Base-by-base conservation (phyloP, 1,140 invertebrate genomes). In the Temnothorax longispinosus region DNA sequence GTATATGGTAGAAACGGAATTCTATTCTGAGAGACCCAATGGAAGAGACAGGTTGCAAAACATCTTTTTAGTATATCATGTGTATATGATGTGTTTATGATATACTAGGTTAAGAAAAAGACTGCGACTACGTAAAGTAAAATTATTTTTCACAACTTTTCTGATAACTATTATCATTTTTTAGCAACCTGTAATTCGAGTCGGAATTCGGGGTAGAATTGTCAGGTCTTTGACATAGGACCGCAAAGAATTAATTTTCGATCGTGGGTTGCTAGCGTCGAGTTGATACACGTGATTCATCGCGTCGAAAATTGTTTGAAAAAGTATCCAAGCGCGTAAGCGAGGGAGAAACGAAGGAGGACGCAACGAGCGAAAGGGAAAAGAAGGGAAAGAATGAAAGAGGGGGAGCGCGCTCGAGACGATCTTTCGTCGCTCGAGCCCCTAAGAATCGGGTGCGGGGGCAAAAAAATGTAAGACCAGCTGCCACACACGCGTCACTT, bases 401-500 rank as follows among this genome's bases (percentile, higher is more conserved):
- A 67, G 52, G 15, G 27, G 11, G 71, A 69, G 67, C 87, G 81
- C 74, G 85, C 80, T 80, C 86, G 64, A 74, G 85, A 56, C 58
- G 85, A 90, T 89, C 90, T 91, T 92, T 93, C 91, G 91, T 92
- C 91, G 89, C 82, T 91, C 87, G 85, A 90, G 88, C 81, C 90
- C 65, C 77, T 86, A 88, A 93, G 89, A 92, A 92, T 90, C 87
- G 91, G 86, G 87, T 87, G 80, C 71, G 21, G 47, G 41, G 38
- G 77, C 54, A 62, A 93, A 93, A 93, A 94, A 94, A 91, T 87
- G 88, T 92, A 82, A 93, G 92, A 92, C 89, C 93, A 94, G 93
- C 92, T 94, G 93, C 92, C 92, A 92, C 91, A 94, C 92, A 94
- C 93, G 93, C 93, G 93, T 93, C 93, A 92, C 88, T 93, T 93